phyloP scores from a whole-genome alignment of 2,113 vertebrate genomes.

The Phodopus roborovskii region DNA sequence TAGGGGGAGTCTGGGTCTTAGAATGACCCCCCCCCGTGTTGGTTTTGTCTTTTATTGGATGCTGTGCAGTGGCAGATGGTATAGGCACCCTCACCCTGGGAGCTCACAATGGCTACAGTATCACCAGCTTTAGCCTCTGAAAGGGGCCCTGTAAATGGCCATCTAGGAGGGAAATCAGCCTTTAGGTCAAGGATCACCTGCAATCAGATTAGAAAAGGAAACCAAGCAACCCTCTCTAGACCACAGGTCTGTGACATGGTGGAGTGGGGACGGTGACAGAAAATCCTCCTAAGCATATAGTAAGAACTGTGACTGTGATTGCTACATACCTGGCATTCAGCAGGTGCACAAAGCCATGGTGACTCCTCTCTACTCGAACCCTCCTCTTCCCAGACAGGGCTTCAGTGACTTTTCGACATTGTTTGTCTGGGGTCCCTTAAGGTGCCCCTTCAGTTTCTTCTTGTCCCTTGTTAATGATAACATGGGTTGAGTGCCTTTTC shows the following conservation, averaged over 20 bases:
- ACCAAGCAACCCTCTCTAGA: background rate
- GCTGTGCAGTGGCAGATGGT: background rate
- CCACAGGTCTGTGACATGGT: background rate
- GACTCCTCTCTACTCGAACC: background rate
- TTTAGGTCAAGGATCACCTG: background rate
- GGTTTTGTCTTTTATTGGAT: background rate
- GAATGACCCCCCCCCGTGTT: background rate
- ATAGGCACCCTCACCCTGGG: background rate
- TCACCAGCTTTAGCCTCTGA: background rate
- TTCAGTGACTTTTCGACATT: fast-evolving
- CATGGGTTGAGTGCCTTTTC: background rate
- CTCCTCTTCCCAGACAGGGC: background rate
- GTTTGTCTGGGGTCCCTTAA: background rate
- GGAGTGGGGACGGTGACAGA: background rate
- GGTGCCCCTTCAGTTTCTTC: background rate
- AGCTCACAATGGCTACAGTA: background rate
- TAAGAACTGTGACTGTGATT: background rate
- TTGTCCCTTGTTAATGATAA: background rate
- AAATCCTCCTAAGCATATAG: background rate
- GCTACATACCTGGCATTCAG: background rate
- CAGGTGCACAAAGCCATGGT: fast-evolving
- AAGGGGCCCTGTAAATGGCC: background rate
- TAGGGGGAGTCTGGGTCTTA: background rate
- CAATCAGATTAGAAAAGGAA: background rate
- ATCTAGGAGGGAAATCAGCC: background rate